Conservation (phyloP, 2,113 vertebrate species). For the Himantopus leucocephalus region DNA sequence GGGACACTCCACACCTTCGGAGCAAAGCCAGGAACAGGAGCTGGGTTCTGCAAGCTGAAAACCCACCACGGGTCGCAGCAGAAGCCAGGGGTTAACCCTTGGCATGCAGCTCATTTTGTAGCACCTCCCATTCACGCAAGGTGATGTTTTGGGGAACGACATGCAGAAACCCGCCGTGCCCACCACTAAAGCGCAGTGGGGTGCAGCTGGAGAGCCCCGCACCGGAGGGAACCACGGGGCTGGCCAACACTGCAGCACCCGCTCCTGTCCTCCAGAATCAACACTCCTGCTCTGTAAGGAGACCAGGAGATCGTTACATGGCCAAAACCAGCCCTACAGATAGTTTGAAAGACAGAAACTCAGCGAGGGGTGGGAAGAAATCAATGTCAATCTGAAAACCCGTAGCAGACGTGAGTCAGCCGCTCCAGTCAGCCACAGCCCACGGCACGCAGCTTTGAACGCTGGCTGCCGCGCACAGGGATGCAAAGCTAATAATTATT, state of each 20-base stretch:
- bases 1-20: too few relatives aligned
- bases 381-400: neutral
- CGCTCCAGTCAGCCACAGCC: neutral
- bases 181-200: neutral
- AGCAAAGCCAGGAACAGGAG: neutral
- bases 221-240: neutral
- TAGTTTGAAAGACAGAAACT: accelerated
- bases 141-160: accelerated
- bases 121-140: neutral
- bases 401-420: neutral
- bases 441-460: neutral
- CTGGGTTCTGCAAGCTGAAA: neutral
- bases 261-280: neutral
- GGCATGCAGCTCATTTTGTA: neutral
- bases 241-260: neutral
- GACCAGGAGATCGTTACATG: neutral
- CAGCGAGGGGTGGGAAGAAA: neutral
- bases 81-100: neutral
- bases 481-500: neutral
- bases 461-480: neutral
- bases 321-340: neutral
- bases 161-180: neutral
- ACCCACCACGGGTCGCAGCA: neutral
- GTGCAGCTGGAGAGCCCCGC: neutral
- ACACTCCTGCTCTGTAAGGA: neutral